These are phyloP conservation scores for Hucho hucho DNA, from an alignment of 2,113 vertebrate genomes.

Conservation along the genomic window DNA sequence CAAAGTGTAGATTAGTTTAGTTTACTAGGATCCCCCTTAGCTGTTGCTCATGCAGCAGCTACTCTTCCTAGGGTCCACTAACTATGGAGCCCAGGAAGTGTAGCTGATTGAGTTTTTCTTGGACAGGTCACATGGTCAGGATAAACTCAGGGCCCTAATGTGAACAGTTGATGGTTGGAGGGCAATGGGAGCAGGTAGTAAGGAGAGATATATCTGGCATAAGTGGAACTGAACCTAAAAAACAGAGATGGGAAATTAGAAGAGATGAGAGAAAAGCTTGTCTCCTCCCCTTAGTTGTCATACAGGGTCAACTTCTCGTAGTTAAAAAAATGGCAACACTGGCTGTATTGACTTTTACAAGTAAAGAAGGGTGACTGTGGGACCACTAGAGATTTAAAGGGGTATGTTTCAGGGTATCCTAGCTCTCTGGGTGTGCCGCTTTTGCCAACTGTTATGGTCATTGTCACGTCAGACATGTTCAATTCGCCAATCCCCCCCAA, in stretches of 20 bases:
- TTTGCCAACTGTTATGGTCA: background rate
- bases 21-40: too few species aligned
- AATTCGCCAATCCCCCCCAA: background rate
- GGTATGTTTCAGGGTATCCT: background rate
- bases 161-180: too few species aligned
- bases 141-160: too few species aligned
- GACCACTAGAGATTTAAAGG: too few species aligned
- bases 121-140: too few species aligned
- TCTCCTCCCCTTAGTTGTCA: conserved; percentile 24
- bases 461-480: background rate
- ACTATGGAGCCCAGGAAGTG: too few species aligned
- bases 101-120: too few species aligned
- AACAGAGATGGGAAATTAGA: conserved; percentile 38
- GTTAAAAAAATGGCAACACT: background rate
- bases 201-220: too few species aligned
- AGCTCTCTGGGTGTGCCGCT: background rate
- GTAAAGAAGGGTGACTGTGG: background rate
- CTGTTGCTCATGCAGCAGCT: too few species aligned
- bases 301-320: conserved; percentile 21
- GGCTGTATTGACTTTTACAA: background rate
- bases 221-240: conserved; percentile 10
- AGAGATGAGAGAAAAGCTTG: conserved; percentile 33
- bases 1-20: too few species aligned
- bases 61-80: too few species aligned
- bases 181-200: too few species aligned